phyloP scores from a whole-genome alignment of 2,113 vertebrate genomes.

The Greenwoodochromis staneri region DNA sequence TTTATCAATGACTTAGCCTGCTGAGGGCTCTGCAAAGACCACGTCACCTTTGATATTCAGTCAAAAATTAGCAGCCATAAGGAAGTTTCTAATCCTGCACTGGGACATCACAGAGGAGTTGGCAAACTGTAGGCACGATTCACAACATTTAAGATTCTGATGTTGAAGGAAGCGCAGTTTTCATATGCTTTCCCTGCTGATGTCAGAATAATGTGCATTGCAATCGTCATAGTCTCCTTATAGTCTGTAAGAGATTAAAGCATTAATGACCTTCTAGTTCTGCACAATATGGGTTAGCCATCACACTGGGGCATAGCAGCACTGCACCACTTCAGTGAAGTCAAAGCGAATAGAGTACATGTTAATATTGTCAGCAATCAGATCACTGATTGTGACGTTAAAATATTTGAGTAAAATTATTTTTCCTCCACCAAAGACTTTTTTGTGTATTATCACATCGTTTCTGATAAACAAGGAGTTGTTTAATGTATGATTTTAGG shows the following conservation, averaged over 20 bases:
- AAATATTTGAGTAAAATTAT: background rate
- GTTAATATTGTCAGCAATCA: background rate
- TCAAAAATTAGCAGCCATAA: background rate
- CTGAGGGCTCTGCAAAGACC: background rate
- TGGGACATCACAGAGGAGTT: background rate
- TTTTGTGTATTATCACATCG: background rate
- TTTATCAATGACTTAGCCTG: background rate
- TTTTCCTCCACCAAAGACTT: background rate
- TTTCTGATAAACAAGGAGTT: background rate
- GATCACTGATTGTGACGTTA: background rate
- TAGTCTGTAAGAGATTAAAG: background rate
- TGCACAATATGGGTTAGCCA: background rate
- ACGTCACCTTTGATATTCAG: background rate
- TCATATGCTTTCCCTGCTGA: background rate
- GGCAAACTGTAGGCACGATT: background rate
- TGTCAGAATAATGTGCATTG: background rate
- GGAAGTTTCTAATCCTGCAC: background rate
- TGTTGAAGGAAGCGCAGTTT: background rate
- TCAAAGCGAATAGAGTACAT: background rate
- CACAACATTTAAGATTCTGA: background rate
- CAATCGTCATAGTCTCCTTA: background rate
- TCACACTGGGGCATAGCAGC: background rate
- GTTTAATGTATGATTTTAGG: background rate
- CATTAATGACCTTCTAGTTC: background rate
- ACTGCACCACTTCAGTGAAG: background rate